Evolutionary conservation across 2,113 vertebrate genomes (phyloP).

Genomic region (Helogale parvula): DNA sequence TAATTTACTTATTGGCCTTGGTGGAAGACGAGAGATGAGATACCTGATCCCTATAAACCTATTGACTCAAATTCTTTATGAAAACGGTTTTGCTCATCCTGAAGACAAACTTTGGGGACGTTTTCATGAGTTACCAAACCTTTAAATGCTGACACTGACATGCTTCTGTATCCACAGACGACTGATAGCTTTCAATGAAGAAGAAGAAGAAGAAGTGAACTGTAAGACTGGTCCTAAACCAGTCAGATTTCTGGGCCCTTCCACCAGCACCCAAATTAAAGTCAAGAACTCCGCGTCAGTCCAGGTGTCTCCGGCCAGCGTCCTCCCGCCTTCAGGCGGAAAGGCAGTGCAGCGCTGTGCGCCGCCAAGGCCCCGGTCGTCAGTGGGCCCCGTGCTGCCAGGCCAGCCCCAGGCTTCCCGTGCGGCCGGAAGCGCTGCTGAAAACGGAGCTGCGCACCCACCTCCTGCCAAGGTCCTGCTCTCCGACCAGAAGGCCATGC

Average conservation of each 20-base stretch:
- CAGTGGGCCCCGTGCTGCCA: accelerated
- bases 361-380: neutral
- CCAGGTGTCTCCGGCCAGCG: constrained; percentile 31
- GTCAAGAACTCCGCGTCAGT: constrained; percentile 84
- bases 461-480: neutral
- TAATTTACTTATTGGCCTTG: neutral
- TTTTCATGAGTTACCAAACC: neutral
- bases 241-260: constrained; percentile 84
- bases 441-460: neutral
- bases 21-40: neutral
- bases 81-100: neutral
- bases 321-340: neutral
- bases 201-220: constrained; percentile 56
- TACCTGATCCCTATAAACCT: neutral
- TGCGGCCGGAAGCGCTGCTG: constrained; percentile 53
- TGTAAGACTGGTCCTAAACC: constrained; percentile 78
- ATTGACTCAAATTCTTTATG: neutral
- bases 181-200: constrained; percentile 54
- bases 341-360: neutral
- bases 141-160: neutral
- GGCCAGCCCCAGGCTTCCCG: neutral
- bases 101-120: neutral
- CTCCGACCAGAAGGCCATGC: constrained; percentile 17
- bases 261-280: constrained; percentile 85
- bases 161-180: constrained; percentile 77